Conservation (phyloP, 2,113 vertebrate species). For the Melanocharis versteri region DNA sequence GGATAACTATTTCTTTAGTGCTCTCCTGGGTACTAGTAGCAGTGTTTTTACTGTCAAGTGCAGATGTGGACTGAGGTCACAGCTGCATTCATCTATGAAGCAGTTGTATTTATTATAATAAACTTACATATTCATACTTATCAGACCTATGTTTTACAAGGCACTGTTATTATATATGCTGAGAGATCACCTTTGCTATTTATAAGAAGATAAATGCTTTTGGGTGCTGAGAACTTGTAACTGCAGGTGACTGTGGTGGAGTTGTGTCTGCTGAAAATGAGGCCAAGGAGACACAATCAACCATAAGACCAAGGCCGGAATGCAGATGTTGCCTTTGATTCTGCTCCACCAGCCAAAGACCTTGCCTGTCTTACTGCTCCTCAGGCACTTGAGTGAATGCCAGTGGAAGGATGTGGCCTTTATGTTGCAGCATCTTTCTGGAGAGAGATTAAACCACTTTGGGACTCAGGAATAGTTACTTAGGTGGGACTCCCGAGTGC, state of each 20-base stretch:
- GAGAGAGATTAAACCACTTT: background rate
- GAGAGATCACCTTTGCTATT: background rate
- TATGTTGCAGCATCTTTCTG: background rate
- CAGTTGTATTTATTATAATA: background rate
- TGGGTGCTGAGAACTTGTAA: background rate
- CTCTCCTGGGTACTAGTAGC: background rate
- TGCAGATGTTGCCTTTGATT: background rate
- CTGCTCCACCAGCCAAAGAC: background rate
- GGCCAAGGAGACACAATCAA: background rate
- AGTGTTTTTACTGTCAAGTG: background rate
- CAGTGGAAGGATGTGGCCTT: background rate
- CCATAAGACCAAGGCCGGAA: background rate
- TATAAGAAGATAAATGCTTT: background rate
- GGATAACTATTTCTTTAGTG: background rate
- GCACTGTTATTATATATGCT: background rate
- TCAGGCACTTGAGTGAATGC: background rate
- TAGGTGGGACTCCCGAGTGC: background rate
- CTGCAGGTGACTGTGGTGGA: background rate
- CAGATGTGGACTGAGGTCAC: background rate
- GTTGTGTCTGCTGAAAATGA: background rate
- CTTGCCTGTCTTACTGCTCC: background rate
- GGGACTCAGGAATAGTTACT: background rate
- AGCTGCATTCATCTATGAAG: background rate
- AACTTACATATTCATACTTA: background rate
- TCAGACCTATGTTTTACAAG: background rate